Conservation (phyloP, 1,140 invertebrate species). For the Notospermus geniculatus region DNA sequence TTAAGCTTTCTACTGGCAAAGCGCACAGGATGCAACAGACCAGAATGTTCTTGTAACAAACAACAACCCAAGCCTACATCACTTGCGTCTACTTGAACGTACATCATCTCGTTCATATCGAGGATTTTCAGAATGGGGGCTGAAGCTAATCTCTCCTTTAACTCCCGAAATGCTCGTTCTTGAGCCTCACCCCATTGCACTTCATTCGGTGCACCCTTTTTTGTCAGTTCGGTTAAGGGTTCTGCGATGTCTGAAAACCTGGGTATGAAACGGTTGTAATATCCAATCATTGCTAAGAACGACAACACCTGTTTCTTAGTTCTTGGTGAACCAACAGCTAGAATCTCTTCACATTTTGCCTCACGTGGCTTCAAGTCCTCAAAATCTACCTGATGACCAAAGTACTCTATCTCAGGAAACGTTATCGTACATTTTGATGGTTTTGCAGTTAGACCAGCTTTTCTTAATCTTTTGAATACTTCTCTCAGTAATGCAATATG, state of each 20-base stretch:
- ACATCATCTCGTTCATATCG: constrained; percentile 11
- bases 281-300: constrained; percentile 55
- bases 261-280: constrained; percentile 50
- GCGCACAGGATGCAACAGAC: neutral
- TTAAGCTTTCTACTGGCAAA: constrained; percentile 5
- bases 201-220: constrained; percentile 26
- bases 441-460: constrained; percentile 17
- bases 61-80: constrained; percentile 7
- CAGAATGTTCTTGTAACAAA: constrained; percentile 10
- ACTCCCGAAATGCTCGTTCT: neutral
- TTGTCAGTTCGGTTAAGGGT: constrained; percentile 36
- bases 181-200: constrained; percentile 15
- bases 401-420: constrained; percentile 18
- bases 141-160: constrained; percentile 8
- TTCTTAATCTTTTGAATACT: constrained; percentile 11
- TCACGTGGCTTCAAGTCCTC: constrained; percentile 34
- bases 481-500: constrained; percentile 19
- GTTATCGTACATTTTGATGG: constrained; percentile 27
- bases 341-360: constrained; percentile 45
- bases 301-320: constrained; percentile 46
- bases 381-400: constrained; percentile 21
- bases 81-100: constrained; percentile 11
- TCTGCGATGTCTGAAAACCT: constrained; percentile 25
- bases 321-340: constrained; percentile 31
- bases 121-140: constrained; percentile 6